Conservation (phyloP, 2,888 invertebrate genomes). For the Metalampra italica region DNA sequence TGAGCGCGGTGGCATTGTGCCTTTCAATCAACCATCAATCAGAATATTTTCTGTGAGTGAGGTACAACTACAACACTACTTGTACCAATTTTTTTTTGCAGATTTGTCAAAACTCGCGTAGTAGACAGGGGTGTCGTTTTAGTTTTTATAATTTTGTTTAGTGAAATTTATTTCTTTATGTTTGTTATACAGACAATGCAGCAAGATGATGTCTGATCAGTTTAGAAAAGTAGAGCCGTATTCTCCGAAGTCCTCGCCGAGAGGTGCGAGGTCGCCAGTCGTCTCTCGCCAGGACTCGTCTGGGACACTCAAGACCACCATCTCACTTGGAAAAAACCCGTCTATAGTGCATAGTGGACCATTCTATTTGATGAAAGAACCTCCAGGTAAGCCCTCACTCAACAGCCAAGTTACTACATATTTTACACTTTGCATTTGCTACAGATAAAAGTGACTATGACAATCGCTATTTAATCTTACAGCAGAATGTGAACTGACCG, state of each 20-base stretch:
- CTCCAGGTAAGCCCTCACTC: conserved; percentile 85
- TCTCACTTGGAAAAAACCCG: conserved; percentile 97
- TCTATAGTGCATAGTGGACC: conserved; percentile 98
- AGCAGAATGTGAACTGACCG: conserved; percentile 96
- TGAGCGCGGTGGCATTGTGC: no score
- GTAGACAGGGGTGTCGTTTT: conserved; percentile 41
- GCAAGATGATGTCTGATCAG: conserved; percentile 95
- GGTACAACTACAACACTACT: no score
- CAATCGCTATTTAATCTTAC: conserved; percentile 25
- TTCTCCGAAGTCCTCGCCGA: conserved; percentile 96
- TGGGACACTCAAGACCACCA: conserved; percentile 97
- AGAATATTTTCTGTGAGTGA: no score
- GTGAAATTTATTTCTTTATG: conserved; percentile 52
- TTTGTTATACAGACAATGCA: conserved; percentile 69
- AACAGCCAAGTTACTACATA: neutral
- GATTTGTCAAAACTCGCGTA: conserved; percentile 43
- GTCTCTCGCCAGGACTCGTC: conserved; percentile 98
- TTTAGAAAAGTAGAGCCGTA: conserved; percentile 95
- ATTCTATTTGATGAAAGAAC: conserved; percentile 98
- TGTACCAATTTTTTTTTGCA: conserved; percentile 7
- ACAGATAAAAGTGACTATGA: no score
- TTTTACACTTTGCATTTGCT: no score
- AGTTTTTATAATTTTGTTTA: conserved; percentile 64
- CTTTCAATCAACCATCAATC: no score
- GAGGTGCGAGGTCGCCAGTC: conserved; percentile 96